These are phyloP conservation scores for Acipenser transmontanus DNA, from an alignment of 2,797 vertebrate genomes.

Conservation along the genomic window DNA sequence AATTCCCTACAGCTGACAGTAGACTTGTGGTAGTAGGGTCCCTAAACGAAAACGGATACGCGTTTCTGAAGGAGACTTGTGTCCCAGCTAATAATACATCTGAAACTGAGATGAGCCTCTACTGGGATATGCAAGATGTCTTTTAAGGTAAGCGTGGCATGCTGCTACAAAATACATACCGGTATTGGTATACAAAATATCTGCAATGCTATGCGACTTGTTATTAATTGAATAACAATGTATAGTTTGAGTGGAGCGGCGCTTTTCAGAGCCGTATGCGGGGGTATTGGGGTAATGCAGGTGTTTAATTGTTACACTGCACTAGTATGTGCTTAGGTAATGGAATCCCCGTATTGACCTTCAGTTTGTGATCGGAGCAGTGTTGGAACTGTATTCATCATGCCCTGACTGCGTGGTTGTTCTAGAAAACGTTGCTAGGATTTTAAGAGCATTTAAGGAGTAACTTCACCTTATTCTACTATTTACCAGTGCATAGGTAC, in stretches of 20 bases:
- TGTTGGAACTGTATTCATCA: neutral
- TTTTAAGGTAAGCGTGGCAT: conserved; percentile 76
- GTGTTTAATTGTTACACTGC: neutral
- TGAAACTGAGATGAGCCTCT: conserved; percentile 50
- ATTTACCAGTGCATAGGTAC: neutral
- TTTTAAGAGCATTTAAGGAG: neutral
- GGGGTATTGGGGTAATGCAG: neutral
- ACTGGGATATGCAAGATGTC: conserved; percentile 73
- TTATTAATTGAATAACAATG: neutral
- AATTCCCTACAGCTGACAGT: too few species aligned
- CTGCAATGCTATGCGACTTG: neutral
- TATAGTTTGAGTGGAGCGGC: neutral
- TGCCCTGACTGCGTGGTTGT: neutral
- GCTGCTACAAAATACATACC: neutral
- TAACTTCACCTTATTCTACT: neutral
- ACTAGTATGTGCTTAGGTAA: neutral
- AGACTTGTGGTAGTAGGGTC: too few species aligned
- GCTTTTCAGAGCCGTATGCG: conserved; percentile 8
- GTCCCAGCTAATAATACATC: neutral
- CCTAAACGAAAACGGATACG: neutral
- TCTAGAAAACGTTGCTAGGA: neutral
- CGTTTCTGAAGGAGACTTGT: neutral
- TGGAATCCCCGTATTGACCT: conserved; percentile 15
- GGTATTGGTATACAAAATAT: neutral
- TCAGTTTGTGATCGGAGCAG: conserved; percentile 10